Evolutionary conservation across 2,888 invertebrate genomes (phyloP), one percentile per base, ranked within the genome.

Genomic region (Trichopoda pennipes): DNA sequence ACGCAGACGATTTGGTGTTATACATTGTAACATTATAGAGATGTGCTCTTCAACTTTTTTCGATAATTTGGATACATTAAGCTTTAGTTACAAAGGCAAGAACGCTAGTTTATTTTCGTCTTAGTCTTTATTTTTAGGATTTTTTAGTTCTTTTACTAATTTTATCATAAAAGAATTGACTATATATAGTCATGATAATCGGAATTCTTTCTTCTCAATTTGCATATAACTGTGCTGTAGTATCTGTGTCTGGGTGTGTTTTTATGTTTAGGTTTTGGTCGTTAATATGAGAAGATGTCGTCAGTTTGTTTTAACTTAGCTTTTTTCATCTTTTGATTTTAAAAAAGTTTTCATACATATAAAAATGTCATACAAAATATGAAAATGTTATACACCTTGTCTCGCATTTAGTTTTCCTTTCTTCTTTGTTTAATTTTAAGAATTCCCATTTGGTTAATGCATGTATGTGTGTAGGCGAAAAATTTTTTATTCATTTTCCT

Each of bases 141-240:
- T 61, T 44, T 16, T 55, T 21, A 38, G 12, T 49, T 7, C 23
- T 10, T 28, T 6, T 61, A 76, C 76, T 72, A 68, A 63, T 66
- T 51, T 35, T 44, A 61, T 55, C 68, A 61, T 68, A 68, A 55
- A 61, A 61, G 76, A 77, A 73, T 73, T 77, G n/a, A n/a, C n/a
- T n/a, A n/a, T n/a, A n/a, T n/a, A n/a, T n/a, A n/a, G n/a, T n/a
- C n/a, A n/a, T n/a, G n/a, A n/a, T n/a, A n/a, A n/a, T n/a, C n/a
- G n/a, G n/a, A n/a, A n/a, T n/a, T n/a, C n/a, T n/a, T n/a, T n/a
- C n/a, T n/a, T n/a, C n/a, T n/a, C n/a, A n/a, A n/a, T n/a, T n/a
- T n/a, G n/a, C n/a, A n/a, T n/a, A n/a, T n/a, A n/a, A n/a, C n/a
- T n/a, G n/a, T n/a, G n/a, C n/a, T n/a, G n/a, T n/a, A n/a, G n/a